Conservation (phyloP, 2,888 invertebrate genomes). For the Polydrusus cervinus region DNA sequence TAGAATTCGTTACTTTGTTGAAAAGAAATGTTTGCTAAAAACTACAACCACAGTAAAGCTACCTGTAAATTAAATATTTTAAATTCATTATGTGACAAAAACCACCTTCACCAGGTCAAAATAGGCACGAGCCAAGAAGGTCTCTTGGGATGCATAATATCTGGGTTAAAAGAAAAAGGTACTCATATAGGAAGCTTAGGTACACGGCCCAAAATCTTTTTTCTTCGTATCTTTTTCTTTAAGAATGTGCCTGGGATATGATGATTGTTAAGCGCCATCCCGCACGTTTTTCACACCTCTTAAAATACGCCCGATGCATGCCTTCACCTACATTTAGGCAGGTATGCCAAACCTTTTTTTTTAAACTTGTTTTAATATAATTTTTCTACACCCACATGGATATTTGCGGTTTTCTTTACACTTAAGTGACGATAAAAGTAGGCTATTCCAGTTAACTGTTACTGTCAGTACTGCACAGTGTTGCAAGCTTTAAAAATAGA, state of each 20-base stretch:
- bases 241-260: slow-evolving; percentile 32
- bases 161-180: slow-evolving; percentile 34
- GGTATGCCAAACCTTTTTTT: slow-evolving; percentile 47
- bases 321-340: slow-evolving; percentile 39
- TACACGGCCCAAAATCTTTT: slow-evolving; percentile 20
- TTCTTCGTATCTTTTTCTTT: slow-evolving; percentile 37
- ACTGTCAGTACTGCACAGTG: too few relatives aligned
- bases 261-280: slow-evolving; percentile 40
- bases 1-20: too few relatives aligned
- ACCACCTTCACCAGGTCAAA: slow-evolving; percentile 36
- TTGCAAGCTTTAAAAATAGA: too few relatives aligned
- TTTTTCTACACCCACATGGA: too few relatives aligned
- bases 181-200: slow-evolving; percentile 36
- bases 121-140: slow-evolving; percentile 46
- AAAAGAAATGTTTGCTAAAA: too few relatives aligned
- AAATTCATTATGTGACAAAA: slow-evolving; percentile 23
- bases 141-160: slow-evolving; percentile 31
- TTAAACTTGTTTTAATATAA: slow-evolving; percentile 29
- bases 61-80: neutral
- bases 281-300: slow-evolving; percentile 46
- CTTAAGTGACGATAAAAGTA: too few relatives aligned
- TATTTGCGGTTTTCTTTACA: too few relatives aligned
- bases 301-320: slow-evolving; percentile 28
- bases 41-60: too few relatives aligned
- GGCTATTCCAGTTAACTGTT: too few relatives aligned